Base-by-base conservation (phyloP, 35 echinoderm and acorn worm genomes). In the Nesometra sesokonis region DNA sequence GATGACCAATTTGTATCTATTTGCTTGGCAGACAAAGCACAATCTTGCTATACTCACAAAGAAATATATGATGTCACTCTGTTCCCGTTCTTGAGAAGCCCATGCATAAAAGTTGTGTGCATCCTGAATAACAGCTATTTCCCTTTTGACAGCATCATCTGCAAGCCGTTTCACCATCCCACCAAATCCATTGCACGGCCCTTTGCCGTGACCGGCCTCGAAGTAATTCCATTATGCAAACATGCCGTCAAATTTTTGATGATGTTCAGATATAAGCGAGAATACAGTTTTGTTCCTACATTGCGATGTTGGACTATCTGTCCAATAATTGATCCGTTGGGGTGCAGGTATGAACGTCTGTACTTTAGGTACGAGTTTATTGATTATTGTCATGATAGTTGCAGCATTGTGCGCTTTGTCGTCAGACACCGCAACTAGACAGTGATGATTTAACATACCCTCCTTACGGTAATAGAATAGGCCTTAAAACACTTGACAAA, bases 231-330 rank as follows among this genome's bases (percentile, higher is more conserved):
- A 92, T 5, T 5, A 27, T 11, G 90, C 90, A 1, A 17, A 23
- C 0, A 88, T 33, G 13, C 90, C 85, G 34, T n/a, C n/a, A n/a
- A 84, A 92, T 3, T 36, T 11, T 0, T 92, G 33, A 32, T 77
- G 5, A 32, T 92, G 85, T 15, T 78, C 76, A 43, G 17, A 5
- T 31, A 92, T n/a, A 3, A 88, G 3, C 0, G 46, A 37, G 21
- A 92, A 92, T 7, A 83, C 46, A 3, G 47, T 77, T 77, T 88
- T 87, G 40, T 92, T 92, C 31, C 86, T 34, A 47, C 84, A n/a
- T 35, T 92, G 90, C 23, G 85, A n/a, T 31, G 85, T 88, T 27
- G 86, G 85, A 46, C 86, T 84, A 36, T 92, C 90, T 1, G 90
- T 88, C 90, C 90, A 92, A 81, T 92, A 92, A 84, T 88, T 85